Conservation (phyloP, 2,888 invertebrate genomes). For the Hartigia nigra region DNA sequence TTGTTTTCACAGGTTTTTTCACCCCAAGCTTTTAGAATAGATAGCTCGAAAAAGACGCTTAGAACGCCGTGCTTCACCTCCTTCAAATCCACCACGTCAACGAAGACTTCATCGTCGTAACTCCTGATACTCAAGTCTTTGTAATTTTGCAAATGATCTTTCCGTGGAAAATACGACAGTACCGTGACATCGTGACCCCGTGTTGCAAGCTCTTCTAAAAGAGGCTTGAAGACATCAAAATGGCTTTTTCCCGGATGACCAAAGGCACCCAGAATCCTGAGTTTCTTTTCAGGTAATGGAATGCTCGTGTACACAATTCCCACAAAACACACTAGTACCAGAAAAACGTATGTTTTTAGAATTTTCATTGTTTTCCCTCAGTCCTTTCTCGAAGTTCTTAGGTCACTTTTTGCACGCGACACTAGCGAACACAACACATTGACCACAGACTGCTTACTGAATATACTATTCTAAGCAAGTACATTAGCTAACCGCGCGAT, state of each 20-base stretch:
- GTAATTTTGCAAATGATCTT: slow-evolving; percentile 67
- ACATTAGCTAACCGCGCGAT: background rate
- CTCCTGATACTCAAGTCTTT: slow-evolving; percentile 69
- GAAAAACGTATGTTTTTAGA: background rate
- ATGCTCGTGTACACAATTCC: background rate
- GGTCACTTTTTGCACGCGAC: background rate
- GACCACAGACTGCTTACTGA: background rate
- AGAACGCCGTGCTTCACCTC: slow-evolving; percentile 1
- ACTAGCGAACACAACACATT: background rate
- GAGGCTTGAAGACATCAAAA: slow-evolving; percentile 73
- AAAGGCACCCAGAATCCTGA: slow-evolving; percentile 74
- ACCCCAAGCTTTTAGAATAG: slow-evolving; percentile 51
- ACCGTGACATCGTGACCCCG: slow-evolving; percentile 77
- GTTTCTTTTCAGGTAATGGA: slow-evolving; percentile 29
- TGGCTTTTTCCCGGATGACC: slow-evolving; percentile 78
- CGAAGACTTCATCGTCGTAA: slow-evolving; percentile 47
- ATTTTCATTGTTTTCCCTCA: background rate
- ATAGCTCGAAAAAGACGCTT: slow-evolving; percentile 33
- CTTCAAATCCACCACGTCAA: slow-evolving; percentile 40
- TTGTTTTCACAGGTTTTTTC: slow-evolving; percentile 62
- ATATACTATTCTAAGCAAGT: background rate
- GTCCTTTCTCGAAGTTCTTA: background rate
- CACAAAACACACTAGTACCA: background rate
- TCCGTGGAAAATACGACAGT: slow-evolving; percentile 72
- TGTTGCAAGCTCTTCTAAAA: slow-evolving; percentile 71